phyloP scores from a whole-genome alignment of 2,888 invertebrate genomes.

The Rhagium mordax region DNA sequence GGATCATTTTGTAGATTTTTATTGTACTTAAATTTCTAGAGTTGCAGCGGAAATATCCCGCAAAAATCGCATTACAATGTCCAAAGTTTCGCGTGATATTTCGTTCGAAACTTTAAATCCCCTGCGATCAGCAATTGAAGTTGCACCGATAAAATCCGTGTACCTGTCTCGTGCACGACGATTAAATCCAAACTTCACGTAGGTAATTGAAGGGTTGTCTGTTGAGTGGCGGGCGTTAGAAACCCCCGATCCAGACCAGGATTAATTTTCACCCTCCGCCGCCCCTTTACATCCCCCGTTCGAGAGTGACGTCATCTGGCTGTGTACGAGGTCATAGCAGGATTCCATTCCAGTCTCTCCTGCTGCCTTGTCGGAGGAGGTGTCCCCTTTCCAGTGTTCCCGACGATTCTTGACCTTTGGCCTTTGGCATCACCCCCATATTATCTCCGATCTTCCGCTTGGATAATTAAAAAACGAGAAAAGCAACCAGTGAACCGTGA shows the following conservation, averaged over 20 bases:
- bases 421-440: background rate
- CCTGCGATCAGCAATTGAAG: too few relatives aligned
- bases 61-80: too few relatives aligned
- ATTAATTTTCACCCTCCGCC: background rate
- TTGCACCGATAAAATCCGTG: too few relatives aligned
- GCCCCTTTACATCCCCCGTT: background rate
- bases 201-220: background rate
- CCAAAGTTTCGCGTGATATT: too few relatives aligned
- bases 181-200: background rate
- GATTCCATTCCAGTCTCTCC: conserved; percentile 7
- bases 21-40: too few relatives aligned
- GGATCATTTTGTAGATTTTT: too few relatives aligned
- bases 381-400: background rate
- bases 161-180: too few relatives aligned
- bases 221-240: background rate
- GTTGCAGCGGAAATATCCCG: too few relatives aligned
- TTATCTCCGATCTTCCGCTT: background rate
- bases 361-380: conserved; percentile 6
- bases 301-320: background rate
- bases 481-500: background rate
- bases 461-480: background rate
- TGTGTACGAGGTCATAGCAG: conserved; percentile 10
- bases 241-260: background rate
- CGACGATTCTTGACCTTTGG: background rate
- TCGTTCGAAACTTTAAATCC: too few relatives aligned